Conservation (phyloP, 2,797 vertebrate genomes). For the Scolopax rusticola region DNA sequence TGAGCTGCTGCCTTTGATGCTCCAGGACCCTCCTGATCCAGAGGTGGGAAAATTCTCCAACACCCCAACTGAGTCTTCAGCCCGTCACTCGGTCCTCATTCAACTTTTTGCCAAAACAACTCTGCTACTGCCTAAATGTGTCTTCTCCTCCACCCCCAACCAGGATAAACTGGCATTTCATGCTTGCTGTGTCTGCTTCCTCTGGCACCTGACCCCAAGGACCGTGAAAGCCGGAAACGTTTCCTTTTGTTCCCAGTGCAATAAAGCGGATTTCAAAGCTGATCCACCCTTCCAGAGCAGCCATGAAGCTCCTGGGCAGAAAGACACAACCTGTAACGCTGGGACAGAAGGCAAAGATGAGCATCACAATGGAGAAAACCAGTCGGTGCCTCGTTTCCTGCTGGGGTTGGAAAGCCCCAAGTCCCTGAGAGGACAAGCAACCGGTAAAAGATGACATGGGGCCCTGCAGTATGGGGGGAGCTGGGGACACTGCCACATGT, state of each 20-base stretch:
- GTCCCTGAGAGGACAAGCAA: neutral
- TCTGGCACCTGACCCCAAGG: neutral
- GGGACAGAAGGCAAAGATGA: neutral
- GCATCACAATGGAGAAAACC: neutral
- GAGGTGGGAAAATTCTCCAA: constrained; percentile 25
- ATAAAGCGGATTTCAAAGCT: neutral
- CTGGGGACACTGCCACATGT: neutral
- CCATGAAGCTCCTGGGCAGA: neutral
- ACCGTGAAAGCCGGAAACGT: neutral
- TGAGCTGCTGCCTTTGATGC: constrained; percentile 14
- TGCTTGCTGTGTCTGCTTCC: neutral
- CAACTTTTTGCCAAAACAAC: neutral
- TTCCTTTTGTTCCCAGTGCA: neutral
- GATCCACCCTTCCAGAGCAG: neutral
- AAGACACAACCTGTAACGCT: neutral
- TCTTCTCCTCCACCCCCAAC: neutral
- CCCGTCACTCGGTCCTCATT: neutral
- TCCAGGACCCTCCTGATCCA: constrained; percentile 18
- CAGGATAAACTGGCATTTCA: neutral
- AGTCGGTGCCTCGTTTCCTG: neutral
- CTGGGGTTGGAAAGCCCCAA: neutral
- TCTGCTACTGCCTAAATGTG: neutral
- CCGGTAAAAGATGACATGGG: neutral
- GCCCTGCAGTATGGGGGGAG: neutral
- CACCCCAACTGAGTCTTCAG: neutral